Evolutionary conservation across 2,797 vertebrate species (phyloP).

Genomic region (Austrolebias charrua): DNA sequence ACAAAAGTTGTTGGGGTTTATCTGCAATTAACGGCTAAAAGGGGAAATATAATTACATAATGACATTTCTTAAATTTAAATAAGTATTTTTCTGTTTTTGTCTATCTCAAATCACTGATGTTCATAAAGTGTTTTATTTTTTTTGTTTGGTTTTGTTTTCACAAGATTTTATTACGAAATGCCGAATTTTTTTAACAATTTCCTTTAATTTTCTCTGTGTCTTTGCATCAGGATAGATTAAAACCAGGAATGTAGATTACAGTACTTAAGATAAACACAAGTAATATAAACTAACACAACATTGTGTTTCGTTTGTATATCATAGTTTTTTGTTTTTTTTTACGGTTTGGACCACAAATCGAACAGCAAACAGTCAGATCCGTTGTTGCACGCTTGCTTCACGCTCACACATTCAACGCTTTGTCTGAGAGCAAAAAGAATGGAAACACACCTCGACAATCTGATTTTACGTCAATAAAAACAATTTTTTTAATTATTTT

Average conservation of each 20-base stretch:
- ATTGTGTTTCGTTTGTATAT: background rate
- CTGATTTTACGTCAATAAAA: constrained; percentile 5
- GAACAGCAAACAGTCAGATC: background rate
- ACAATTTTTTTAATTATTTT: background rate
- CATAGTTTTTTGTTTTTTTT: background rate
- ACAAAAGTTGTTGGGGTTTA: no score
- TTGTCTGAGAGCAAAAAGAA: constrained; percentile 7
- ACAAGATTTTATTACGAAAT: no score
- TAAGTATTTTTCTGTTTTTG: background rate
- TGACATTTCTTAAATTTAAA: no score
- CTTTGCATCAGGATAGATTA: background rate
- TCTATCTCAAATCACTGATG: constrained; percentile 1
- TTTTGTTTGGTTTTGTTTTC: no score
- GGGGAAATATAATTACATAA: no score
- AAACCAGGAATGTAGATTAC: background rate
- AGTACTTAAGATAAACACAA: constrained; percentile 2
- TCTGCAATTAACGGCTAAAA: no score
- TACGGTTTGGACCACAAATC: constrained; percentile 24
- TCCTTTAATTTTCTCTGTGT: no score
- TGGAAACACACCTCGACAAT: constrained; percentile 2
- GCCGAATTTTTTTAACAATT: no score
- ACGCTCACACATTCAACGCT: constrained; percentile 9
- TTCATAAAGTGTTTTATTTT: no score
- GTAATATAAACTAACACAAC: constrained; percentile 13
- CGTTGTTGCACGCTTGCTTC: constrained; percentile 27